phyloP scores from a whole-genome alignment of 2,888 invertebrate genomes.

The Chesias legatella region DNA sequence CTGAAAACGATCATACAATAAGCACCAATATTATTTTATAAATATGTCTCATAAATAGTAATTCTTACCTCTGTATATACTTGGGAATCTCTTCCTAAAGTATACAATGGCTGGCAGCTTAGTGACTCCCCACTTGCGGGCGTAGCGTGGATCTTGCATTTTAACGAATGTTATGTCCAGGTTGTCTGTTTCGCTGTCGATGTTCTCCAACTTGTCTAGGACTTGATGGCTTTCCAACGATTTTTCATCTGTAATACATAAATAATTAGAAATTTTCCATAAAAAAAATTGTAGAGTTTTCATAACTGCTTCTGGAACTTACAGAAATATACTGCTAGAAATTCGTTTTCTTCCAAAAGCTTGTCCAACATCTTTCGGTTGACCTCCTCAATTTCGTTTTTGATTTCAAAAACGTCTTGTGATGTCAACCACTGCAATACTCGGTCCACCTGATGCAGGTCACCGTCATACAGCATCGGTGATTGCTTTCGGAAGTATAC shows the following conservation, averaged over 20 bases:
- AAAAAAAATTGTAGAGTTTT: neutral
- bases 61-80: constrained; percentile 90
- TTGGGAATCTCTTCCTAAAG: constrained; percentile 94
- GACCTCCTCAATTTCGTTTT: constrained; percentile 98
- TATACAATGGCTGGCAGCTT: constrained; percentile 95
- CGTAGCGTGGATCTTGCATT: constrained; percentile 94
- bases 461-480: constrained; percentile 94
- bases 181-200: constrained; percentile 96
- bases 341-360: constrained; percentile 95
- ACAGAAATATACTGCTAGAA: constrained; percentile 97
- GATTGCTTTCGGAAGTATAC: constrained; percentile 92
- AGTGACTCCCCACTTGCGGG: constrained; percentile 95
- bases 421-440: constrained; percentile 94
- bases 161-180: constrained; percentile 96
- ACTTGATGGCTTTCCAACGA: constrained; percentile 91
- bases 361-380: constrained; percentile 98
- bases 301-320: constrained; percentile 59
- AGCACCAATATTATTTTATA: neutral
- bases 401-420: constrained; percentile 96
- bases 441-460: constrained; percentile 91
- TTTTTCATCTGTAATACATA: constrained; percentile 84
- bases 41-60: neutral
- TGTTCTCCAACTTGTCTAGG: constrained; percentile 92
- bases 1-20: constrained; percentile 61
- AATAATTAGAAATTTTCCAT: no score